A percentile compares a stretch with the other conserved stretches of the same genome.
phyloP scores from a whole-genome alignment of 2,888 invertebrate genomes.

The Syrphus vitripennis region DNA sequence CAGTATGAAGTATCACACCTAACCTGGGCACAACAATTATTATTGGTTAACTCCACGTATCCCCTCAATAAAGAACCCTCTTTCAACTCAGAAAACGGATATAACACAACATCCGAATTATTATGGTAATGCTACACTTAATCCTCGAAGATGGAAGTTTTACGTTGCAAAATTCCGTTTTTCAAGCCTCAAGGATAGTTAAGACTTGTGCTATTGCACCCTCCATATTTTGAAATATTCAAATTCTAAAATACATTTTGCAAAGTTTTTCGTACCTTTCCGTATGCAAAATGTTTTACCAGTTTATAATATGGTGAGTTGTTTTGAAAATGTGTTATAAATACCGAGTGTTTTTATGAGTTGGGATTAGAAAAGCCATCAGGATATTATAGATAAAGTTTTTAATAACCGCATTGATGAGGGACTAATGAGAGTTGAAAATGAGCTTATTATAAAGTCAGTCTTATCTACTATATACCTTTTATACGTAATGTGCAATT shows the following conservation, averaged over 20 bases:
- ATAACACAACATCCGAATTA: not conserved
- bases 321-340: not conserved
- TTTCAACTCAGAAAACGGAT: not conserved
- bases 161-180: conserved; percentile 29
- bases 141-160: conserved; percentile 42
- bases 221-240: conserved; percentile 34
- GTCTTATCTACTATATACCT: conserved; percentile 17
- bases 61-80: not conserved
- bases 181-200: conserved; percentile 24
- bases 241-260: not conserved
- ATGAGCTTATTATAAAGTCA: conserved; percentile 61
- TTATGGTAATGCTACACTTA: conserved; percentile 33
- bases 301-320: not conserved
- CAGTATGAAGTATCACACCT: not conserved
- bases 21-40: not conserved
- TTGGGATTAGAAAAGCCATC: not conserved
- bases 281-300: not conserved
- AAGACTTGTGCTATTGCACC: not conserved
- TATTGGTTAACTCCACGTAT: not conserved
- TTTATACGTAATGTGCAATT: not conserved
- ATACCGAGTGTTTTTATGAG: not conserved
- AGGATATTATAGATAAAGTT: conserved; percentile 26
- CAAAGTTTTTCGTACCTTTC: not conserved
- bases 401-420: conserved; percentile 51
- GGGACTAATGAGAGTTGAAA: conserved; percentile 60